phyloP scores from a whole-genome alignment of 92 coral and sea anemone genomes.

The Zoanthus sociatus region DNA sequence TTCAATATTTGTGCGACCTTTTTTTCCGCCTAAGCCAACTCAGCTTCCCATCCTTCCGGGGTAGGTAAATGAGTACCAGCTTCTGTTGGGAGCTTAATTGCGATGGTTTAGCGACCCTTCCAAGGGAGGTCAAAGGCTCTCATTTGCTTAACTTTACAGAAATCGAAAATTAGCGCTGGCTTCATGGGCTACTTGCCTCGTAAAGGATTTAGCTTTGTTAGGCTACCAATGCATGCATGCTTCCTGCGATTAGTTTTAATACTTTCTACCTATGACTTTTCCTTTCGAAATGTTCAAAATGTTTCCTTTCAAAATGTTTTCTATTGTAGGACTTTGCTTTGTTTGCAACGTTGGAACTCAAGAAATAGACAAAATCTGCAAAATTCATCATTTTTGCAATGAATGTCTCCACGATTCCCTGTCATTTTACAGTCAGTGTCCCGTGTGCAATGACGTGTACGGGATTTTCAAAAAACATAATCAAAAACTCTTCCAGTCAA shows the following conservation, averaged over 20 bases:
- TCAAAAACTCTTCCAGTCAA: background rate
- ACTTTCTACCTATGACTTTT: background rate
- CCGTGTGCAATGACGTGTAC: constrained; percentile 28
- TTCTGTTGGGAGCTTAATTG: too few relatives aligned
- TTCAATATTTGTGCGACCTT: too few relatives aligned
- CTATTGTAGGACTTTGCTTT: constrained; percentile 12
- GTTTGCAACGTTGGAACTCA: background rate
- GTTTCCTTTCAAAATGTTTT: background rate
- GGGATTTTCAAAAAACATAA: constrained; percentile 5
- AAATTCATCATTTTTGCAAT: constrained; percentile 10
- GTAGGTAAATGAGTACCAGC: too few relatives aligned
- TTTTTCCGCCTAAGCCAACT: too few relatives aligned
- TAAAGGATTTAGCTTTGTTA: background rate
- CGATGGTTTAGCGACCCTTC: too few relatives aligned
- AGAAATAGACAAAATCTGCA: background rate
- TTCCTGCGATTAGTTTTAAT: background rate
- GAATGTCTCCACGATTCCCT: constrained; percentile 4
- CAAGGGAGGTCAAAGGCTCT: too few relatives aligned
- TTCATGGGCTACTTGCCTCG: background rate
- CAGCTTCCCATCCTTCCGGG: too few relatives aligned
- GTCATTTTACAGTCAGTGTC: constrained; percentile 21
- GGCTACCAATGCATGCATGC: background rate
- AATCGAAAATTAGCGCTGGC: too few relatives aligned
- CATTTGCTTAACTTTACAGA: too few relatives aligned
- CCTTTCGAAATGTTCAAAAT: background rate